These are phyloP conservation scores for Lamprologus lemairii DNA, from an alignment of 2,113 vertebrate genomes.

Conservation along the genomic window DNA sequence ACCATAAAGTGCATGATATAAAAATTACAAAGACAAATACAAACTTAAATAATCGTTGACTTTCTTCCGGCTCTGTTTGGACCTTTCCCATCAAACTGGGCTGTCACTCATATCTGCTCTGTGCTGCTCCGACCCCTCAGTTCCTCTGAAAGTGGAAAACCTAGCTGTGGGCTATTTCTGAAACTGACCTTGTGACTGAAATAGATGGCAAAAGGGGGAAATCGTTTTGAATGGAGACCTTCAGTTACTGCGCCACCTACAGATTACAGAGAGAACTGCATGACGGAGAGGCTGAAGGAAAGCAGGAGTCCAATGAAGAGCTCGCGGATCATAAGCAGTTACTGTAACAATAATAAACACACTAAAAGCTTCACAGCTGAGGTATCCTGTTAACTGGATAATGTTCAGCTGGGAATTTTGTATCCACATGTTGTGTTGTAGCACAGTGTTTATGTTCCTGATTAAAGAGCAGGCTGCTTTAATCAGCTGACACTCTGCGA, in stretches of 20 bases:
- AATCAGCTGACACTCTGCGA: not conserved
- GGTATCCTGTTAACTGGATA: not conserved
- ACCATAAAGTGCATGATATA: rapidly evolving
- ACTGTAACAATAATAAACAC: not conserved
- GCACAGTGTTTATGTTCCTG: too few species aligned
- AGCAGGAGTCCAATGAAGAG: not conserved
- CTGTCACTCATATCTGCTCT: not conserved
- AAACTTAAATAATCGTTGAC: not conserved
- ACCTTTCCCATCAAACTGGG: not conserved
- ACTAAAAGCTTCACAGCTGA: not conserved
- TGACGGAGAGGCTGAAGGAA: not conserved
- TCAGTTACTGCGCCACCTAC: not conserved
- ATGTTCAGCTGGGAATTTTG: not conserved
- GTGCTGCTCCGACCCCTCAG: not conserved
- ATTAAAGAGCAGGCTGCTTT: not conserved
- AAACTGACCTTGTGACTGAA: constrained; percentile 23
- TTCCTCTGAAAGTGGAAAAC: not conserved
- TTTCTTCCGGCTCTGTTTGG: not conserved
- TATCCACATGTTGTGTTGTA: not conserved
- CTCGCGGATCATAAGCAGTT: not conserved
- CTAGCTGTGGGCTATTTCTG: not conserved
- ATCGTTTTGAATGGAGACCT: not conserved
- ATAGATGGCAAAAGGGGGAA: constrained; percentile 3
- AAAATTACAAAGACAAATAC: not conserved
- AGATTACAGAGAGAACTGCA: not conserved